Evolutionary conservation across 2,888 invertebrate genomes (phyloP).

Genomic region (Eledone cirrhosa): DNA sequence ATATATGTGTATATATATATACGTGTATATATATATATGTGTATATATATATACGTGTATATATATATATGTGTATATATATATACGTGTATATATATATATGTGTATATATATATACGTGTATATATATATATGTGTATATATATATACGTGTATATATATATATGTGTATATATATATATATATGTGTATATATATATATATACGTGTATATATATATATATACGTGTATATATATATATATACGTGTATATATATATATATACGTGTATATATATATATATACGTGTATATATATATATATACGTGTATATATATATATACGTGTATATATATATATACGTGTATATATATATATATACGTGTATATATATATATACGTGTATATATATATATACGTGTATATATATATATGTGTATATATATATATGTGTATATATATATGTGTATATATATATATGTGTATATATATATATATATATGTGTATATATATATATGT

Average conservation of each 20-base stretch:
- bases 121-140: neutral
- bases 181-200: neutral
- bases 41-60: neutral
- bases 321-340: too few relatives aligned
- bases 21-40: neutral
- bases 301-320: too few relatives aligned
- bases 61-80: neutral
- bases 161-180: neutral
- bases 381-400: too few relatives aligned
- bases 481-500: conserved; percentile 6
- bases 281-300: too few relatives aligned
- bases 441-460: neutral
- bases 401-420: neutral
- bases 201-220: neutral
- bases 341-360: too few relatives aligned
- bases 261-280: too few relatives aligned
- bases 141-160: neutral
- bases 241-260: too few relatives aligned
- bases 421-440: neutral
- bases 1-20: neutral
- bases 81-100: neutral
- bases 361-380: too few relatives aligned
- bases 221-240: too few relatives aligned
- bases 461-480: neutral
- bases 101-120: neutral